A percentile compares a stretch with the other conserved stretches of the same genome.
Evolutionary conservation across 2,797 vertebrate genomes (phyloP).

Genomic region (Gambelia wislizenii): DNA sequence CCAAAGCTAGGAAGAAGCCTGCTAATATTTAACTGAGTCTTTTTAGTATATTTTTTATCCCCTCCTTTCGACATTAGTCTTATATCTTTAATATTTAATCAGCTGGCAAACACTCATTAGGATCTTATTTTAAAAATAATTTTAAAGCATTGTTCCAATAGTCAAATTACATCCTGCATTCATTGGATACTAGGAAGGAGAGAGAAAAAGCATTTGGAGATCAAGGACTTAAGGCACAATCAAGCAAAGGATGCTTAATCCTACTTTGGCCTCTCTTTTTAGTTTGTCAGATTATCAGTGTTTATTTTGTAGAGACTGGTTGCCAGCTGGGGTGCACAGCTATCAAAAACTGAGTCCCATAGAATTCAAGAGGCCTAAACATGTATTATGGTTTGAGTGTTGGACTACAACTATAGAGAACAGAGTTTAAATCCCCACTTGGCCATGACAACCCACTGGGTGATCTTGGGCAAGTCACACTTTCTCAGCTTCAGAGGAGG

Average conservation of each 20-base stretch:
- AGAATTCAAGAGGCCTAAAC: too few relatives aligned
- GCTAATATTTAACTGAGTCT: not conserved
- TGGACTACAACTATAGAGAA: too few relatives aligned
- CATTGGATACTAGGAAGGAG: not conserved
- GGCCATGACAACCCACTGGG: too few relatives aligned
- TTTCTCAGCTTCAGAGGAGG: too few relatives aligned
- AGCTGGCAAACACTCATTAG: not conserved
- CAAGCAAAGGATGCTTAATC: not conserved
- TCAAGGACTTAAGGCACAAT: not conserved
- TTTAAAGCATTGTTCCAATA: not conserved
- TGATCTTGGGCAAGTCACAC: too few relatives aligned
- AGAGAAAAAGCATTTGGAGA: not conserved
- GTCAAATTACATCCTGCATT: not conserved
- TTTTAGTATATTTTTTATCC: not conserved
- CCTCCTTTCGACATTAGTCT: not conserved
- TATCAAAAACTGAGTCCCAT: too few relatives aligned
- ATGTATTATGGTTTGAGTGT: too few relatives aligned
- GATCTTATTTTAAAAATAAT: not conserved
- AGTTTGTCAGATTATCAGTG: not conserved
- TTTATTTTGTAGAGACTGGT: not conserved
- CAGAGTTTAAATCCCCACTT: too few relatives aligned
- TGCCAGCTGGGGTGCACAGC: not conserved
- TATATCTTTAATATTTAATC: not conserved
- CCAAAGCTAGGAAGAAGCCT: too few relatives aligned
- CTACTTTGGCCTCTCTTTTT: not conserved